A percentile compares a stretch with the other conserved stretches of the same genome.
phyloP scores from a whole-genome alignment of 2,888 invertebrate genomes.

The Acheta domesticus region DNA sequence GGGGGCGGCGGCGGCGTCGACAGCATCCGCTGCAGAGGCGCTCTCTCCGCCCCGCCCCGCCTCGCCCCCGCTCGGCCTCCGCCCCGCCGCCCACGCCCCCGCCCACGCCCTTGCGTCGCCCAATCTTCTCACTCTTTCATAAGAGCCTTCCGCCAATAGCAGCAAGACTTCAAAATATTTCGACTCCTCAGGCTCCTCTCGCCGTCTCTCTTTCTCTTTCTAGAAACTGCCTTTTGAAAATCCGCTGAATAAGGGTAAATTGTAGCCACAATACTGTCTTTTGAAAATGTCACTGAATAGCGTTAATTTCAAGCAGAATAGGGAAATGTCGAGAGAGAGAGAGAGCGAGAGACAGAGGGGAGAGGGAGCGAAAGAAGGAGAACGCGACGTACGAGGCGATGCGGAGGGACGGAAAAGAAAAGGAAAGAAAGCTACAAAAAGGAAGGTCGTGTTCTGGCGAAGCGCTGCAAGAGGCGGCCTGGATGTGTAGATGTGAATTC shows the following conservation, averaged over 20 bases:
- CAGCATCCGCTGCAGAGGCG: background rate
- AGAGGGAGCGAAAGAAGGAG: conserved; percentile 18
- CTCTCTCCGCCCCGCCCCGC: background rate
- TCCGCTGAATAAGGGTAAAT: conserved; percentile 39
- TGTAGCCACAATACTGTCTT: conserved; percentile 40
- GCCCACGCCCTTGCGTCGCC: background rate
- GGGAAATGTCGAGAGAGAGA: conserved; percentile 36
- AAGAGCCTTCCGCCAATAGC: conserved; percentile 31
- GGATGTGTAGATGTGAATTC: conserved; percentile 23
- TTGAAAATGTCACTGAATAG: conserved; percentile 40
- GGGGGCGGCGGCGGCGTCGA: background rate
- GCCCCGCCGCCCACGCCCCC: no score
- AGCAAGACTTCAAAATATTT: conserved; percentile 34
- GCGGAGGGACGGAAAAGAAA: conserved; percentile 20
- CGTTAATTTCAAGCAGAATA: conserved; percentile 39
- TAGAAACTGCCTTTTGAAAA: conserved; percentile 38
- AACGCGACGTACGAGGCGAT: conserved; percentile 9
- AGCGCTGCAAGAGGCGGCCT: conserved; percentile 24
- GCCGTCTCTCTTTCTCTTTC: conserved; percentile 27
- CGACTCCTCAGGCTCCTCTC: conserved; percentile 22
- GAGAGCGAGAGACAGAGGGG: conserved; percentile 23
- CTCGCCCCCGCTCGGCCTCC: no score
- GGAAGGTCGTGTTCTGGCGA: conserved; percentile 23
- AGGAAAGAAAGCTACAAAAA: conserved; percentile 26
- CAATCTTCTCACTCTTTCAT: conserved; percentile 27